Percentiles rank a stretch among this genome's conserved stretches.
Evolutionary conservation across 2,797 vertebrate species (phyloP).

Genomic region (Hylomyscus alleni): DNA sequence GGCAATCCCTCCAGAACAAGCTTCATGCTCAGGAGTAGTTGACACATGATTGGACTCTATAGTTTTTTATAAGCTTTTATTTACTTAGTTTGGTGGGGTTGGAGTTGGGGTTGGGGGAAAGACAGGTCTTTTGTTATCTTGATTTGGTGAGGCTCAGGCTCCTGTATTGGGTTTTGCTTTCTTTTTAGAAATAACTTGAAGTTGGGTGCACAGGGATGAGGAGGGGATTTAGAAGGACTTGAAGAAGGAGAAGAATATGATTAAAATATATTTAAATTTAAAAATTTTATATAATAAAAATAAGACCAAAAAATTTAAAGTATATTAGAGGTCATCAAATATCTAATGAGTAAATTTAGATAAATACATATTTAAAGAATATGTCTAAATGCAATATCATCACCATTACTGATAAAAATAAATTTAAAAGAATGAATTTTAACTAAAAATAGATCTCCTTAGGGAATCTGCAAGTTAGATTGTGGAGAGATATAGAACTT

Average conservation of each 20-base stretch:
- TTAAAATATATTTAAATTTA: neutral
- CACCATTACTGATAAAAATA: neutral
- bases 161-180: neutral
- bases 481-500: neutral
- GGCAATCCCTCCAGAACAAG: neutral
- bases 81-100: neutral
- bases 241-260: neutral
- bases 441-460: neutral
- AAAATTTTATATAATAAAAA: neutral
- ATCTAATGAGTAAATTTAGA: neutral
- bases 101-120: neutral
- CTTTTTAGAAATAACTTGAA: neutral
- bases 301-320: neutral
- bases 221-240: neutral
- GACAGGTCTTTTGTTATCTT: neutral
- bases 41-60: neutral
- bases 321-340: neutral
- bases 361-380: neutral
- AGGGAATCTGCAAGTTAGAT: neutral
- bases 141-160: neutral
- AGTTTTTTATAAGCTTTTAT: neutral
- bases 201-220: neutral
- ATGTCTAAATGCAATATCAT: neutral
- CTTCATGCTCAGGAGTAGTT: neutral
- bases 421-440: neutral